Conservation (phyloP, 2,113 vertebrate species). For the Rhabdomys dilectus region DNA sequence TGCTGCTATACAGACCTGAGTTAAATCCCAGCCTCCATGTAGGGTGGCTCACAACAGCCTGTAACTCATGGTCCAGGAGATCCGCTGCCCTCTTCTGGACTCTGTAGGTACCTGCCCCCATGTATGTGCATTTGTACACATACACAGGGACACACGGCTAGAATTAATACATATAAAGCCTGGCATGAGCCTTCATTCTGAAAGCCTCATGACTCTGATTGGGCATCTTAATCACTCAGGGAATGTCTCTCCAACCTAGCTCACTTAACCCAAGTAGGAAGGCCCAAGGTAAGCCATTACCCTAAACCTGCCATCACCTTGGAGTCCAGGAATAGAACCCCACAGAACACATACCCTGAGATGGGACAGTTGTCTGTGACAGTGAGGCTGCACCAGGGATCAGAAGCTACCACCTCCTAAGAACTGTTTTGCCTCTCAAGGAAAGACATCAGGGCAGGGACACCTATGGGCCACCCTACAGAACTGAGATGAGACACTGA, state of each 20-base stretch:
- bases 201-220: background rate
- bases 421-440: background rate
- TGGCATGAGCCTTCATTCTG: background rate
- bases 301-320: background rate
- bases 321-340: background rate
- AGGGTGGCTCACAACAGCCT: background rate
- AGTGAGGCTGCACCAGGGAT: background rate
- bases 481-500: background rate
- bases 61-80: background rate
- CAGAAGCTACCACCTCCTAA: background rate
- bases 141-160: background rate
- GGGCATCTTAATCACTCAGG: too few species aligned
- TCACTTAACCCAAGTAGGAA: background rate
- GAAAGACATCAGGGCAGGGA: background rate
- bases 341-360: background rate
- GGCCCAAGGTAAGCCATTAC: background rate
- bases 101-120: background rate
- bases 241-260: background rate
- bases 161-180: background rate
- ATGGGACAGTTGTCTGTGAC: background rate
- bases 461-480: background rate
- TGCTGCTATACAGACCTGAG: background rate
- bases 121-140: background rate
- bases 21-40: background rate
- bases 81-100: background rate